Evolutionary conservation across 2,888 invertebrate genomes (phyloP).

Genomic region (Ryuthela nishihirai): DNA sequence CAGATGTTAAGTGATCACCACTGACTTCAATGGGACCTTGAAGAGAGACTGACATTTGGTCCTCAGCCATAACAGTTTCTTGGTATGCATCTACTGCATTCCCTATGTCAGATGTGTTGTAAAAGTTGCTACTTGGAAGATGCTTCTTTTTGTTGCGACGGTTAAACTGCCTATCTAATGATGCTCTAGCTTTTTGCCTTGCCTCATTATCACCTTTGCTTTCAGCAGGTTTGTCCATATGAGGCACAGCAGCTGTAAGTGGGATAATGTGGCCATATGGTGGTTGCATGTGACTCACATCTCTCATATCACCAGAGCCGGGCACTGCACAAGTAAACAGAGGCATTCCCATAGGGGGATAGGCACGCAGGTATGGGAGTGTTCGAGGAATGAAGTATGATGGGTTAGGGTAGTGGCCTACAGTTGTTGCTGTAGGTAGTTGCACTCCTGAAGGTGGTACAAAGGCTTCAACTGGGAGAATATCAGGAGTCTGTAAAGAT

Average conservation of each 20-base stretch:
- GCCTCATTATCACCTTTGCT: slow-evolving; percentile 14
- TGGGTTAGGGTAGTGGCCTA: slow-evolving; percentile 22
- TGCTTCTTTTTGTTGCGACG: slow-evolving; percentile 14
- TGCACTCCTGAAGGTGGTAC: no score
- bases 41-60: slow-evolving; percentile 6
- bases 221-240: slow-evolving; percentile 12
- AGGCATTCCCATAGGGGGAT: slow-evolving; percentile 26
- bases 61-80: slow-evolving; percentile 6
- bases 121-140: slow-evolving; percentile 5
- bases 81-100: neutral
- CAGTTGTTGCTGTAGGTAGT: slow-evolving; percentile 22
- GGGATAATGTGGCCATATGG: slow-evolving; percentile 30
- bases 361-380: slow-evolving; percentile 31
- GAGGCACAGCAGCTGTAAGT: slow-evolving; percentile 9
- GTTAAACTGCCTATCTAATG: slow-evolving; percentile 11
- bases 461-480: slow-evolving; percentile 20
- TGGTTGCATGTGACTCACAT: slow-evolving; percentile 9
- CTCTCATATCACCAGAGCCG: slow-evolving; percentile 6
- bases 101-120: slow-evolving; percentile 4
- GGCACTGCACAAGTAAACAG: slow-evolving; percentile 20
- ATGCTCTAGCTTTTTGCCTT: slow-evolving; percentile 10
- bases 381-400: slow-evolving; percentile 30
- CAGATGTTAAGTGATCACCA: slow-evolving; percentile 3
- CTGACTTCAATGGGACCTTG: slow-evolving; percentile 5
- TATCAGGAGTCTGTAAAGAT: slow-evolving; percentile 5